Percentiles rank a stretch among this genome's conserved stretches.
Conservation (phyloP, 2,888 invertebrate genomes). For the Ligdia adustata region DNA sequence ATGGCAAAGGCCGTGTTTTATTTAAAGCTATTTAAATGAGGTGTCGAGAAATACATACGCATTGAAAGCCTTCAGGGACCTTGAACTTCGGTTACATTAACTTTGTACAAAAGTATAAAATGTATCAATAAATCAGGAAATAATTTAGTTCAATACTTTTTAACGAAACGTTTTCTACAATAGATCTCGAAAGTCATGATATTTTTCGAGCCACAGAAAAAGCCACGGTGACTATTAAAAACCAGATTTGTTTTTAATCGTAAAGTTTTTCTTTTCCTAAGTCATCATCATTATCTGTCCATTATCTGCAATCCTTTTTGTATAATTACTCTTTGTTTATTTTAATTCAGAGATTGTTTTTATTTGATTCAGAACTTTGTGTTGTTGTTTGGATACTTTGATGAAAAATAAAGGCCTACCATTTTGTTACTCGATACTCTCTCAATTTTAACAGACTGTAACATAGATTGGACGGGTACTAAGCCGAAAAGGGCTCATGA, state of each 20-base stretch:
- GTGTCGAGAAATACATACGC: constrained; percentile 29
- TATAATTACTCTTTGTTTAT: constrained; percentile 18
- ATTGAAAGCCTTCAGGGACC: constrained; percentile 44
- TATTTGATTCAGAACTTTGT: background rate
- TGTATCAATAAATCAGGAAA: too few species aligned
- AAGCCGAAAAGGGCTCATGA: too few species aligned
- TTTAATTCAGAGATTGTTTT: constrained; percentile 10
- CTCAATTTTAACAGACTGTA: too few species aligned
- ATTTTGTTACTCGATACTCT: too few species aligned
- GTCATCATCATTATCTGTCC: constrained; percentile 25
- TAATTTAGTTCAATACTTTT: too few species aligned
- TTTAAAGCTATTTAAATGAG: constrained; percentile 24
- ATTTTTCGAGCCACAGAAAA: background rate
- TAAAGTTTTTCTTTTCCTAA: constrained; percentile 16
- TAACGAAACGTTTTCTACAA: too few species aligned
- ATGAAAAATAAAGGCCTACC: too few species aligned
- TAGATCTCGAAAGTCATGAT: too few species aligned
- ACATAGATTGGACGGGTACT: too few species aligned
- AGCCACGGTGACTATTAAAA: constrained; percentile 7
- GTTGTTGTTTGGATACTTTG: too few species aligned
- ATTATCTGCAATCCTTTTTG: constrained; percentile 25
- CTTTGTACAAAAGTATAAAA: too few species aligned
- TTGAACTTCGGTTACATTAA: constrained; percentile 12
- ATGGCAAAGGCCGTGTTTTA: constrained; percentile 14
- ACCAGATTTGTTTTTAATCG: constrained; percentile 20